Evolutionary conservation across 2,797 vertebrate genomes (phyloP), one percentile per base, ranked within the genome.

Genomic region (Amniataba percoides): DNA sequence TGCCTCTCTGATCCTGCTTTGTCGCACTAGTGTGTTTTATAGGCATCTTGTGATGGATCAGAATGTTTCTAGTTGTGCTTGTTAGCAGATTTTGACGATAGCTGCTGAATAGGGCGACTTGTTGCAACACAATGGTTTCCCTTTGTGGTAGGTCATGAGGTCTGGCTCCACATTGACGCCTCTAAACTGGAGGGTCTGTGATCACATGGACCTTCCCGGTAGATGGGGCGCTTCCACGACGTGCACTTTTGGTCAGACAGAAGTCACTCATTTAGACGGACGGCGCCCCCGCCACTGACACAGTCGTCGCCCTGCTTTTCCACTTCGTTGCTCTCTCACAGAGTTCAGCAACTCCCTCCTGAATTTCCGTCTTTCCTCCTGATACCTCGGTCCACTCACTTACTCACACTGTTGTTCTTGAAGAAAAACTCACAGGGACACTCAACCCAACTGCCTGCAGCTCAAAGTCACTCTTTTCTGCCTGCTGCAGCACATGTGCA

Each of bases 91-190:
- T 34, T 52, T 64, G 70, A 59, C 5, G 52, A 78, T 60, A 66
- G 46, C 21, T n/a, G 46, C 68, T 86, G 74, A 87, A 92, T 83
- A 77, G 75, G 36, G 60, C 60, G 51, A 73, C 42, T 81, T 87
- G 66, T 82, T 73, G 63, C 46, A 65, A 70, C 64, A 89, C 76
- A 88, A 71, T 78, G 75, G 21, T 70, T 77, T 61, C 53, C 27
- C 66, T 77, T 87, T 65, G 78, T 80, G 65, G 52, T 48, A 61
- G 80, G 66, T 85, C 78, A 85, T 69, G 56, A 78, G 87, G 80
- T 82, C 62, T 75, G 76, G 64, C 53, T 72, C 67, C 80, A 81
- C 27, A 39, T 42, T 62, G 55, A 77, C 7, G 62, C 74, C 81
- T 81, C 58, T 63, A 43, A 66, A 62, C 42, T 31, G 12, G 23